Evolutionary conservation across 2,797 vertebrate genomes (phyloP).

Genomic region (Sebastes flavidus): DNA sequence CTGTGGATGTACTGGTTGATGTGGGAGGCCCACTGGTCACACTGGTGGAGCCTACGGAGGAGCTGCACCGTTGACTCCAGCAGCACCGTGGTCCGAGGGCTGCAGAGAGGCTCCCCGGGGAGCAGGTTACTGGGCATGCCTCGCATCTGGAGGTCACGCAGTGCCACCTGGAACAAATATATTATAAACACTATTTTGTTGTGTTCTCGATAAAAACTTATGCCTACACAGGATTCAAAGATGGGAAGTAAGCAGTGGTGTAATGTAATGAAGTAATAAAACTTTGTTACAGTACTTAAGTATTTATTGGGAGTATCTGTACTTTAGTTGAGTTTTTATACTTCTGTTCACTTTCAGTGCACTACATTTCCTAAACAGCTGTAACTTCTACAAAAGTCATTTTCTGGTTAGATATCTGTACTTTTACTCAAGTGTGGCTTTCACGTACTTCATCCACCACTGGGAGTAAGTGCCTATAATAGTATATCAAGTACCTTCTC

Average conservation of each 20-base stretch:
- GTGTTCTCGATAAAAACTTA: accelerated
- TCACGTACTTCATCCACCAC: too few relatives aligned
- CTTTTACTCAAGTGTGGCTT: too few relatives aligned
- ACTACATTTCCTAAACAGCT: too few relatives aligned
- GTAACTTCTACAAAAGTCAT: too few relatives aligned
- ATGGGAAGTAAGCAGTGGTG: background rate
- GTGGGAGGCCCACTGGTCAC: slow-evolving; percentile 80
- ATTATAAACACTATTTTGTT: background rate
- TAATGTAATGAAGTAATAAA: too few relatives aligned
- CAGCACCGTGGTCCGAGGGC: slow-evolving; percentile 80
- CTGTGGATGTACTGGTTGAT: slow-evolving; percentile 83
- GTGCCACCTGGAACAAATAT: slow-evolving; percentile 77
- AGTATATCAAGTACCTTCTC: slow-evolving; percentile 78
- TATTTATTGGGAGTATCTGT: too few relatives aligned
- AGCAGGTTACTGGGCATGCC: slow-evolving; percentile 85
- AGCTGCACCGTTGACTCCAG: slow-evolving; percentile 84
- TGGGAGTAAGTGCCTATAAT: too few relatives aligned
- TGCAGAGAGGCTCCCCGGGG: slow-evolving; percentile 85
- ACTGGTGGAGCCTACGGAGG: slow-evolving; percentile 78
- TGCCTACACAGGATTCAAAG: background rate
- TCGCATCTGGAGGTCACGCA: slow-evolving; percentile 85
- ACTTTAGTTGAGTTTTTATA: too few relatives aligned
- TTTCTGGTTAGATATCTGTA: too few relatives aligned
- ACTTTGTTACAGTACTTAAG: too few relatives aligned
- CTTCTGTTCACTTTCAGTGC: too few relatives aligned